These are phyloP conservation scores for Myotis vivesi DNA, from an alignment of 2,797 vertebrate species.

Conservation along the genomic window DNA sequence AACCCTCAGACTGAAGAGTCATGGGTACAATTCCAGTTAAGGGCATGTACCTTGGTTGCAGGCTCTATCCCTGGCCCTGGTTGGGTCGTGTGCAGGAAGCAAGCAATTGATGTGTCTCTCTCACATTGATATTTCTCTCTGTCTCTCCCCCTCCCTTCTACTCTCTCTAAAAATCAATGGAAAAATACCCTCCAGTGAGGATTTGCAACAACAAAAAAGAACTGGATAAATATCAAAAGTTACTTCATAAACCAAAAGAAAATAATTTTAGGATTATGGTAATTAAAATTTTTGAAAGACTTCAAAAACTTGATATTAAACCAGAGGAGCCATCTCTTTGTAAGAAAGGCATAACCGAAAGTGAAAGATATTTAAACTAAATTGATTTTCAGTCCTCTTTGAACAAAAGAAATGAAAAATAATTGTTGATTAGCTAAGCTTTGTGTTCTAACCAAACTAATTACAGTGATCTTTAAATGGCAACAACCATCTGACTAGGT, in stretches of 20 bases:
- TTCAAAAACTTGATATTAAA: conserved; percentile 80
- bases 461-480: conserved; percentile 87
- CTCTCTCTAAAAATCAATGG: too few species aligned
- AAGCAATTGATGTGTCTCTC: too few species aligned
- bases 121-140: too few species aligned
- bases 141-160: too few species aligned
- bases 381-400: conserved; percentile 80
- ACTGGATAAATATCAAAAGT: conserved; percentile 82
- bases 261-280: conserved; percentile 71
- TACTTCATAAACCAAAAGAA: conserved; percentile 79
- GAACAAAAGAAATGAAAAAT: conserved; percentile 78
- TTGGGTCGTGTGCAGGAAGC: too few species aligned
- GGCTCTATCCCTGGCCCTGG: too few species aligned
- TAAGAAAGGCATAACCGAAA: conserved; percentile 83
- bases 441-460: conserved; percentile 88
- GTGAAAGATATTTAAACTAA: conserved; percentile 82
- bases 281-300: conserved; percentile 82
- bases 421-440: conserved; percentile 84
- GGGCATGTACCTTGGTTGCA: too few species aligned
- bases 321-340: conserved; percentile 82
- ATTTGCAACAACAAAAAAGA: too few species aligned
- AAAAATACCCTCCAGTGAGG: too few species aligned
- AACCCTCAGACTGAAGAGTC: too few species aligned
- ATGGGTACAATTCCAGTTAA: too few species aligned
- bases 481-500: conserved; percentile 86